Percentiles rank a stretch among this genome's conserved stretches.
These are phyloP conservation scores for Drosophila micromelanica DNA, from an alignment of 1,140 invertebrate genomes.

Conservation along the genomic window DNA sequence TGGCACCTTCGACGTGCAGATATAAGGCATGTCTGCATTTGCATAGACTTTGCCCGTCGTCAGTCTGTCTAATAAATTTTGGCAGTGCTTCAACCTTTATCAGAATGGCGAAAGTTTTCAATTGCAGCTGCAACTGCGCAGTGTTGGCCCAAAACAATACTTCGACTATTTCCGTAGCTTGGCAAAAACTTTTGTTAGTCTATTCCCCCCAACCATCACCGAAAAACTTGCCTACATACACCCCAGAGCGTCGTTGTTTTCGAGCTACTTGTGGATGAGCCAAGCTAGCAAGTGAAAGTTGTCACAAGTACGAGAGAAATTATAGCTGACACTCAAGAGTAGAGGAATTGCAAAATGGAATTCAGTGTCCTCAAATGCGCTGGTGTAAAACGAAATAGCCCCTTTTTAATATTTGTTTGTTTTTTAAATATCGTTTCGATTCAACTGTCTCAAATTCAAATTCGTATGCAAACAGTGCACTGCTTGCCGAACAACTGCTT, in stretches of 20 bases:
- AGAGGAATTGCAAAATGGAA: background rate
- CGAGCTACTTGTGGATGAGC: background rate
- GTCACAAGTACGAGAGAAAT: no score
- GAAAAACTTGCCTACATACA: constrained; percentile 36
- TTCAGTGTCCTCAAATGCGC: background rate
- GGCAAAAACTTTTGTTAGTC: constrained; percentile 11
- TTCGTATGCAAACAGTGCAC: background rate
- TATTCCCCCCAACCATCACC: background rate
- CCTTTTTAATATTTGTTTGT: background rate
- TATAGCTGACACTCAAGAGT: no score
- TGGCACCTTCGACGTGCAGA: constrained; percentile 7
- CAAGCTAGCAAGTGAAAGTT: background rate
- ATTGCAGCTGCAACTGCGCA: constrained; percentile 65
- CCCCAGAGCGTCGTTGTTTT: constrained; percentile 5
- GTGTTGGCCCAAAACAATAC: constrained; percentile 21
- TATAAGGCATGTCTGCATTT: constrained; percentile 38
- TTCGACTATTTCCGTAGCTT: constrained; percentile 6
- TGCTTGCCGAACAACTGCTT: constrained; percentile 10
- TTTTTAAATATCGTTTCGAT: background rate
- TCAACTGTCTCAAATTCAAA: constrained; percentile 1
- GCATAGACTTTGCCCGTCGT: constrained; percentile 41
- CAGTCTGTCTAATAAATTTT: constrained; percentile 69
- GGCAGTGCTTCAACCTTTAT: constrained; percentile 60
- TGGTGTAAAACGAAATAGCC: background rate
- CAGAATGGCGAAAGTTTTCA: constrained; percentile 63